Evolutionary conservation across 2,888 invertebrate species (phyloP), one percentile per base, ranked within the genome.

Genomic region (Eupithecia inturbata): DNA sequence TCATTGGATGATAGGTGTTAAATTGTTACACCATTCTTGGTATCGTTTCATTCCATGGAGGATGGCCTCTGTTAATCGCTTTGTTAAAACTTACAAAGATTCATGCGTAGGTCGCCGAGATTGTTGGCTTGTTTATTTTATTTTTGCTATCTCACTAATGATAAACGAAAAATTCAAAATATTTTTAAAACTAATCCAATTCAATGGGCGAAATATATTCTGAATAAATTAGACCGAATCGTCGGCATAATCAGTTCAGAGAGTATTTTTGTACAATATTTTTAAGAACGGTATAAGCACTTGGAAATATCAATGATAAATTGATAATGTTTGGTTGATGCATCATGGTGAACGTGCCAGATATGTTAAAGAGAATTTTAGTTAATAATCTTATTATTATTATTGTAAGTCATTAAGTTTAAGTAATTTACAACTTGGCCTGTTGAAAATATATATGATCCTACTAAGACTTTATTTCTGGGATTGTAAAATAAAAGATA

Each of bases 401-500:
- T 93, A 89, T 66, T 93, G 91, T 93, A 94, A 93, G 94, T 94
- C 93, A 94, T 94, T 93, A 94, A 94, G 94, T 94, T 95, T 93
- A 94, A 95, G 93, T 93, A 94, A 95, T 94, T 94, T 94, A 95
- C 94, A 93, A 93, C 92, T 94, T 92, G 94, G 92, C 91, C 93
- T 94, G 94, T 94, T 94, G 92, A 94, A 75, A 92, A 94, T 94
- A 92, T 93, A 93, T 92, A 92, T 92, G 92, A 94, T 94, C 94
- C 94, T 94, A 92, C 90, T 93, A 94, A 93, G 92, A 92, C 91
- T 93, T 57, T 26, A 94, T 93, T 94, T 94, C 92, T 92, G 94
- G 94, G 94, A 94, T 94, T 94, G 94, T 94, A 93, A 94, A 94
- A 93, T 94, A 94, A 94, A 93, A 91, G 89, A 89, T 91, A 89